phyloP scores from a whole-genome alignment of 1,140 invertebrate species.

The Dendrolimus kikuchii region DNA sequence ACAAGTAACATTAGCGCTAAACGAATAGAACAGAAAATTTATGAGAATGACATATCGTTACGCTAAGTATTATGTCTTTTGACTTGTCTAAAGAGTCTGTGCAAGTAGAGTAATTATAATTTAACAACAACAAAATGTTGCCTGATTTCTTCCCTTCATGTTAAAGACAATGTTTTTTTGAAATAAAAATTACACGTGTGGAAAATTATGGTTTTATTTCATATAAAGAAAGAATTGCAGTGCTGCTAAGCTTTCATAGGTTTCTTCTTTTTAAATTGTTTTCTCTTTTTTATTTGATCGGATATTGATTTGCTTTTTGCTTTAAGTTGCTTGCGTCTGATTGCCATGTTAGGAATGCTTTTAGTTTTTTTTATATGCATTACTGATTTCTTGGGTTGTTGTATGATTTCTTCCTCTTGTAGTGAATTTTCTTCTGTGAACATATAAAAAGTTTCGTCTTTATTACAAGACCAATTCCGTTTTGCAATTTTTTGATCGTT shows the following conservation, averaged over 20 bases:
- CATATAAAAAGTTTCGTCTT: background rate
- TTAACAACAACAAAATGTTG: too few relatives aligned
- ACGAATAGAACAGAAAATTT: too few relatives aligned
- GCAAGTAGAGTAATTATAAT: too few relatives aligned
- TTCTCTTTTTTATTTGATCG: slow-evolving; percentile 64
- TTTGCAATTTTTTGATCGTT: background rate
- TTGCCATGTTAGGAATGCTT: slow-evolving; percentile 50
- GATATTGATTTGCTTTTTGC: slow-evolving; percentile 59
- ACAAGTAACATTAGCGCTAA: too few relatives aligned
- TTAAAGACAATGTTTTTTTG: too few relatives aligned
- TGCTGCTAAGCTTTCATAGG: slow-evolving; percentile 32
- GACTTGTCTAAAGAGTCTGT: too few relatives aligned
- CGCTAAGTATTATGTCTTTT: too few relatives aligned
- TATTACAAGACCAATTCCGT: too few relatives aligned
- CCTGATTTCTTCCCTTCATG: too few relatives aligned
- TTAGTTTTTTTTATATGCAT: slow-evolving; percentile 35
- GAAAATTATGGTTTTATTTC: slow-evolving; percentile 22
- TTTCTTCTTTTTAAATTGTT: slow-evolving; percentile 53
- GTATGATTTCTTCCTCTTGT: slow-evolving; percentile 20
- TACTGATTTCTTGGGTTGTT: slow-evolving; percentile 14
- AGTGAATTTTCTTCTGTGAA: slow-evolving; percentile 4
- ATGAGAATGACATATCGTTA: too few relatives aligned
- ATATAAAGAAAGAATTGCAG: background rate
- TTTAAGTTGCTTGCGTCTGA: slow-evolving; percentile 65
- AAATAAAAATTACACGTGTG: slow-evolving; percentile 6